Percentiles rank a stretch among this genome's conserved stretches.
These are phyloP conservation scores for Macrophya annulata DNA, from an alignment of 2,888 invertebrate genomes.

Conservation along the genomic window DNA sequence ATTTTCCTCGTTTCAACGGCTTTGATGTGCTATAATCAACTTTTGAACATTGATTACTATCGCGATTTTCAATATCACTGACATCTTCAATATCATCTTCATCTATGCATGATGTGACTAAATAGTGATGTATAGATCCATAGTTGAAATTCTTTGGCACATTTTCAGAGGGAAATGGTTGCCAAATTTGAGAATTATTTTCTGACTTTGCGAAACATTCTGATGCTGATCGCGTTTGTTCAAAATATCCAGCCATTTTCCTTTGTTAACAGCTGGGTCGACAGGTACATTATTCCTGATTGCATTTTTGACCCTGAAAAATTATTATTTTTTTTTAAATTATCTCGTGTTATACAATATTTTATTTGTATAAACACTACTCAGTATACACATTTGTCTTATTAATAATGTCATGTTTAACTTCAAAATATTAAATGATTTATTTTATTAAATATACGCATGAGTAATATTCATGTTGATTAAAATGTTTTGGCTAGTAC, in stretches of 20 bases:
- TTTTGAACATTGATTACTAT: slow-evolving; percentile 35
- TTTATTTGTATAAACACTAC: slow-evolving; percentile 30
- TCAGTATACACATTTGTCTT: too few relatives aligned
- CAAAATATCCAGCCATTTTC: slow-evolving; percentile 54
- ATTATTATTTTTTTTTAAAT: slow-evolving; percentile 38
- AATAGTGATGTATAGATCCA: slow-evolving; percentile 58
- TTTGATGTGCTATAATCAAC: slow-evolving; percentile 59
- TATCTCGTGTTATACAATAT: slow-evolving; percentile 27
- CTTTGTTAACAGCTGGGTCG: slow-evolving; percentile 56
- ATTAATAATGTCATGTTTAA: too few relatives aligned
- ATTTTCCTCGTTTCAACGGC: slow-evolving; percentile 58
- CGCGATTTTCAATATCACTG: slow-evolving; percentile 44
- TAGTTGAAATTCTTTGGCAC: slow-evolving; percentile 53
- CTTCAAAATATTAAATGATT: too few relatives aligned
- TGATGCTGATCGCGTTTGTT: slow-evolving; percentile 36
- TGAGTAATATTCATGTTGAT: too few relatives aligned
- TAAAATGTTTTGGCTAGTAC: too few relatives aligned
- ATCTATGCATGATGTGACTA: slow-evolving; percentile 56
- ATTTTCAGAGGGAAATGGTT: slow-evolving; percentile 55
- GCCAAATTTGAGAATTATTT: slow-evolving; percentile 55
- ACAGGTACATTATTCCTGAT: slow-evolving; percentile 56
- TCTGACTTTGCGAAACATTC: slow-evolving; percentile 35
- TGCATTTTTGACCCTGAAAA: slow-evolving; percentile 58
- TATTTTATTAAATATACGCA: too few relatives aligned
- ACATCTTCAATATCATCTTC: slow-evolving; percentile 33